Evolutionary conservation across 2,113 vertebrate genomes (phyloP).

Genomic region (Antechinus flavipes): DNA sequence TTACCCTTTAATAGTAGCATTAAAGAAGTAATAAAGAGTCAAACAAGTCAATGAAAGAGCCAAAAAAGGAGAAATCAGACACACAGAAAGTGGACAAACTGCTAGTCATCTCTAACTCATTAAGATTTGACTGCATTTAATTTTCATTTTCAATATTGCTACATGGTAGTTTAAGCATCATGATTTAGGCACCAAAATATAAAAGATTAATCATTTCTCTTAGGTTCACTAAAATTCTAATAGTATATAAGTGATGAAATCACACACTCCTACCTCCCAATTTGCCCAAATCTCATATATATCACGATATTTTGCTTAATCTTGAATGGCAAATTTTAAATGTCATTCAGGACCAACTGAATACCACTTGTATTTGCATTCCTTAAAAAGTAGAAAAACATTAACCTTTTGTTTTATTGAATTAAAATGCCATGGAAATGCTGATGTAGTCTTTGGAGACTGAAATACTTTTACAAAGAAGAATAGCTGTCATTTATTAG

Average conservation of each 20-base stretch:
- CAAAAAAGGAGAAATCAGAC: conserved; percentile 12
- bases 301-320: conserved; percentile 79
- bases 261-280: background rate
- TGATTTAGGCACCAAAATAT: conserved; percentile 19
- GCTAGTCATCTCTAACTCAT: conserved; percentile 2
- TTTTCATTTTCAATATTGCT: conserved; percentile 48
- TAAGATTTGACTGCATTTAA: conserved; percentile 47
- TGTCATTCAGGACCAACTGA: conserved; percentile 84
- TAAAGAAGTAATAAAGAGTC: conserved; percentile 33
- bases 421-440: conserved; percentile 90
- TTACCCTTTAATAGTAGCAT: conserved; percentile 2
- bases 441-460: conserved; percentile 88
- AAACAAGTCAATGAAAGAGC: conserved; percentile 31
- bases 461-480: conserved; percentile 87
- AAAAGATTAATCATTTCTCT: conserved; percentile 58
- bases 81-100: conserved; percentile 14
- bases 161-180: background rate
- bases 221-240: conserved; percentile 54
- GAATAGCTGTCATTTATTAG: conserved; percentile 90
- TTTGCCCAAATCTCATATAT: conserved; percentile 70
- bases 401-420: conserved; percentile 92
- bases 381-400: conserved; percentile 87
- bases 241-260: conserved; percentile 63
- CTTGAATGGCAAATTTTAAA: conserved; percentile 82
- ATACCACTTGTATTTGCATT: conserved; percentile 87